phyloP scores from a whole-genome alignment of 2,797 vertebrate genomes.

The Pempheris klunzingeri region DNA sequence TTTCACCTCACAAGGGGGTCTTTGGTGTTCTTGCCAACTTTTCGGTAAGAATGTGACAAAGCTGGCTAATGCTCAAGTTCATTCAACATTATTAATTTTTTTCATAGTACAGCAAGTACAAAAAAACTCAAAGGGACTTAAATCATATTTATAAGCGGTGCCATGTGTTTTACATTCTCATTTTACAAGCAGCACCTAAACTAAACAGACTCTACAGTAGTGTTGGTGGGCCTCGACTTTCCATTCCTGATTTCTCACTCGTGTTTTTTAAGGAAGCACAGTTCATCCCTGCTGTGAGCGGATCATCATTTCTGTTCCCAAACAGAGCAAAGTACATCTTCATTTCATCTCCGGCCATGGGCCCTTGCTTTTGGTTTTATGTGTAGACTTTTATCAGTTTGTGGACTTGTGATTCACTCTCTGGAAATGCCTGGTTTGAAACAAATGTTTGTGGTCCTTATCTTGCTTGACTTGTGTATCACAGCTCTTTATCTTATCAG shows the following conservation, averaged over 20 bases:
- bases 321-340: conserved; percentile 26
- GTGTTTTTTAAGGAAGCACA: conserved; percentile 1
- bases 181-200: conserved; percentile 32
- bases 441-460: not conserved
- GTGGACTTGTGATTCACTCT: not conserved
- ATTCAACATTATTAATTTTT: conserved; percentile 14
- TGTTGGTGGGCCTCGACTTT: conserved; percentile 29
- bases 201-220: conserved; percentile 13
- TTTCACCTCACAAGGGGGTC: conserved; percentile 32
- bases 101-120: conserved; percentile 19
- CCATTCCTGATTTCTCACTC: conserved; percentile 1
- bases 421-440: not conserved
- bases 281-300: conserved; percentile 10
- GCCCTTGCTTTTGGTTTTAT: not conserved
- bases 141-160: conserved; percentile 32
- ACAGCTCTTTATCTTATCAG: not conserved
- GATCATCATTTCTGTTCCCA: conserved; percentile 37
- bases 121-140: conserved; percentile 13
- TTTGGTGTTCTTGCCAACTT: conserved; percentile 40
- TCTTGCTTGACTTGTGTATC: not conserved
- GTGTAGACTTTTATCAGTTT: not conserved
- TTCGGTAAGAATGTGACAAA: conserved; percentile 52
- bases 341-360: conserved; percentile 1
- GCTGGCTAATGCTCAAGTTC: conserved; percentile 35
- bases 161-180: conserved; percentile 21